Evolutionary conservation across 1,140 invertebrate species (phyloP), one percentile per base, ranked within the genome.

Genomic region (Papilio glaucus): DNA sequence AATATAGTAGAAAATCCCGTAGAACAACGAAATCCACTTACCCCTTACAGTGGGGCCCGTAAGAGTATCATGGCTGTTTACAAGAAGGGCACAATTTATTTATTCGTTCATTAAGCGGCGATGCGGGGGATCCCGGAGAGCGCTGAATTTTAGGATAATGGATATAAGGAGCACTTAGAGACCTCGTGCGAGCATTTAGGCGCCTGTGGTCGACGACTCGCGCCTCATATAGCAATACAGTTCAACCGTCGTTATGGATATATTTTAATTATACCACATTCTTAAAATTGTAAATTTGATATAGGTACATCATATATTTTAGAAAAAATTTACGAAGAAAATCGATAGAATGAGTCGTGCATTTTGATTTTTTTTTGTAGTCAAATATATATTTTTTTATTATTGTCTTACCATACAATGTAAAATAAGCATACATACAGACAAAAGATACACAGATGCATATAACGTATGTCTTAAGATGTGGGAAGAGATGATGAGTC

Each of bases 11-110:
- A 80, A 84, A 82, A 90, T 90, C 83, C 83, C 80, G 82, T 87
- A 85, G 85, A 86, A 92, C 90, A 92, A 87, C 89, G 82, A 92
- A 92, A 91, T 85, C 87, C 90, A 92, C 90, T 92, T 92, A 91
- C 89, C 87, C 87, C 89, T 87, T 90, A 84, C 89, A 83, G 87
- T 83, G 87, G 85, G 80, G 79, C 81, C 77, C 74, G 77, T 84
- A 77, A 80, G 78, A 82, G 84, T 85, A 85, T 77, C 84, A 84
- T 84, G 82, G 82, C 79, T 90, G 89, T 90, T 91, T 90, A 92
- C 90, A 91, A 86, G 86, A 86, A 90, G 88, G 88, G 89, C 86
- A 81, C 87, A 87, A 91, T 90, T 92, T 92, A 91, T 91, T 91
- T 89, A 92, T 91, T 89, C 81, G 89, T 90, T 92, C 90, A 92